A percentile compares a stretch with the other conserved stretches of the same genome.
These are phyloP conservation scores for Megalops cyprinoides DNA, from an alignment of 2,797 vertebrate species.

Conservation along the genomic window DNA sequence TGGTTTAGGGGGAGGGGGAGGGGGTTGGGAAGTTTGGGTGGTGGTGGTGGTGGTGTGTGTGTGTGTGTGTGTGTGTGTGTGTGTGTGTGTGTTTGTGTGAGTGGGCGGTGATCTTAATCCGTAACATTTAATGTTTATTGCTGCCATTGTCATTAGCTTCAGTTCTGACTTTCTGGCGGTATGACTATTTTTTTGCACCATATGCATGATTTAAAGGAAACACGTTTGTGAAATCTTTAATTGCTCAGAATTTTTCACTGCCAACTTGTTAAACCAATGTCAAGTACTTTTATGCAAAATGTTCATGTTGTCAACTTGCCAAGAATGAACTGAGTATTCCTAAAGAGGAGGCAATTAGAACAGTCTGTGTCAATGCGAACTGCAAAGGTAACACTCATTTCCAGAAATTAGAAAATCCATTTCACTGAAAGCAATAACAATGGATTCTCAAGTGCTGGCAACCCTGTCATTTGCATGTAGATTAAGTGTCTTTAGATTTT, in stretches of 20 bases:
- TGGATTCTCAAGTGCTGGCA: not conserved
- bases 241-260: slow-evolving; percentile 1
- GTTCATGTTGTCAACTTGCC: slow-evolving; percentile 18
- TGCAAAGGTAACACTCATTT: slow-evolving; percentile 2
- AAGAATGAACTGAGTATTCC: not conserved
- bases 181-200: not conserved
- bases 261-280: slow-evolving; percentile 11
- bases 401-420: not conserved
- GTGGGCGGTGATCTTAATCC: no score
- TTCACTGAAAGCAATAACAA: not conserved
- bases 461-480: slow-evolving; percentile 1
- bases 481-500: slow-evolving; percentile 10
- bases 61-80: no score
- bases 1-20: no score
- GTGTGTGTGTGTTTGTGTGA: no score
- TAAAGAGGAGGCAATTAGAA: slow-evolving; percentile 13
- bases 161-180: not conserved
- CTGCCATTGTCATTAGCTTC: not conserved
- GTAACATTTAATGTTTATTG: no score
- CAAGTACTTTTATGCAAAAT: not conserved
- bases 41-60: no score
- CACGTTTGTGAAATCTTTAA: slow-evolving; percentile 7
- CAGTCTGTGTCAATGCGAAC: not conserved
- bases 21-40: no score
- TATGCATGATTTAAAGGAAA: not conserved